These are phyloP conservation scores for Muraenolepis orangiensis DNA, from an alignment of 2,797 vertebrate species.

Conservation along the genomic window DNA sequence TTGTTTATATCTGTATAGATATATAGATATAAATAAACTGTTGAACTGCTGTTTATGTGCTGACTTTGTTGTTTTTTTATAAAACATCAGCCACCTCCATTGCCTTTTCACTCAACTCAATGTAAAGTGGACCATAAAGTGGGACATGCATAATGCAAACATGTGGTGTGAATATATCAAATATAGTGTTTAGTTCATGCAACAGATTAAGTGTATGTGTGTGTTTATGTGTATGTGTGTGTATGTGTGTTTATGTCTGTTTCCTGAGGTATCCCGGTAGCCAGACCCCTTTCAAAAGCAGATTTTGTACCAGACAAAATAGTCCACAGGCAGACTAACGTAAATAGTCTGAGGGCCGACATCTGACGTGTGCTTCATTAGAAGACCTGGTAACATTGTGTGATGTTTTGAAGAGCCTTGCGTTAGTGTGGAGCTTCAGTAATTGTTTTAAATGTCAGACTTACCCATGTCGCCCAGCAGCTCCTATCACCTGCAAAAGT, in stretches of 20 bases:
- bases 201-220: not conserved
- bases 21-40: too few relatives aligned
- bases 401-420: slow-evolving; percentile 38
- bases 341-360: slow-evolving; percentile 26
- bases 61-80: too few relatives aligned
- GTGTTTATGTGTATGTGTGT: not conserved
- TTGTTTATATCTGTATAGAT: too few relatives aligned
- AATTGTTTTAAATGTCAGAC: slow-evolving; percentile 66
- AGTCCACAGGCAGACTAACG: slow-evolving; percentile 27
- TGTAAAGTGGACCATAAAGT: not conserved
- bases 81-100: not conserved
- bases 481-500: too few relatives aligned
- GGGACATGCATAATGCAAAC: not conserved
- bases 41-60: not conserved
- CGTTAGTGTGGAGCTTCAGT: slow-evolving; percentile 52
- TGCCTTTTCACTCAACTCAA: not conserved
- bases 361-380: slow-evolving; percentile 22
- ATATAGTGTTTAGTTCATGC: not conserved
- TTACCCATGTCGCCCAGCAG: too few relatives aligned
- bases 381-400: slow-evolving; percentile 42
- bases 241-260: not conserved
- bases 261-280: slow-evolving; percentile 4
- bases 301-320: slow-evolving; percentile 40
- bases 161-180: not conserved
- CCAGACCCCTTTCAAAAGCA: slow-evolving; percentile 26